A percentile compares a stretch with the other conserved stretches of the same genome.
Evolutionary conservation across 2,113 vertebrate genomes (phyloP).

Genomic region (Podiceps cristatus): DNA sequence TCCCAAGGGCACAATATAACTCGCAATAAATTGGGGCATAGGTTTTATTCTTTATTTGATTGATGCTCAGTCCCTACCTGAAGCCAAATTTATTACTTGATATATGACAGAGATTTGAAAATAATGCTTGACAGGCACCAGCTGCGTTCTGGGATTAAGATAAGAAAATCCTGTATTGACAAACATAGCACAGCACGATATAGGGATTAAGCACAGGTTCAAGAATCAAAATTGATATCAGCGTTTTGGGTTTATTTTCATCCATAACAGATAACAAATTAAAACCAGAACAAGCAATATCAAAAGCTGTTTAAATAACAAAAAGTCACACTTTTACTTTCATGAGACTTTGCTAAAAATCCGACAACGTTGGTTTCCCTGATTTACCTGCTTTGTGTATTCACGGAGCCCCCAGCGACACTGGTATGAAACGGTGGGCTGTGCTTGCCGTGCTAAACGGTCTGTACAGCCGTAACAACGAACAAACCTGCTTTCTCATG

Average conservation of each 20-base stretch:
- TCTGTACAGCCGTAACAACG: background rate
- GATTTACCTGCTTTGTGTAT: background rate
- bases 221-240: background rate
- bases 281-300: background rate
- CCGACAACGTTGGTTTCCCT: fast-evolving
- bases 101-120: background rate
- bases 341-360: background rate
- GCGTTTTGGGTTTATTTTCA: background rate
- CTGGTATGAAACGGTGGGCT: background rate
- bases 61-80: background rate
- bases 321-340: background rate
- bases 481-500: background rate
- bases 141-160: background rate
- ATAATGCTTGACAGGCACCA: background rate
- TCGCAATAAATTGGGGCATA: background rate
- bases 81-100: background rate
- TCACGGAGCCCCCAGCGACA: background rate
- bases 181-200: background rate
- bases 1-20: background rate
- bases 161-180: background rate
- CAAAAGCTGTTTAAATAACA: background rate
- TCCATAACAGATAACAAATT: background rate
- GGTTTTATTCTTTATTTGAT: constrained; percentile 14
- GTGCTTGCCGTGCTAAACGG: background rate
- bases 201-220: background rate